Percentiles rank a stretch among this genome's conserved stretches.
Conservation (phyloP, 2,888 invertebrate genomes). For the Entomobrya proxima region DNA sequence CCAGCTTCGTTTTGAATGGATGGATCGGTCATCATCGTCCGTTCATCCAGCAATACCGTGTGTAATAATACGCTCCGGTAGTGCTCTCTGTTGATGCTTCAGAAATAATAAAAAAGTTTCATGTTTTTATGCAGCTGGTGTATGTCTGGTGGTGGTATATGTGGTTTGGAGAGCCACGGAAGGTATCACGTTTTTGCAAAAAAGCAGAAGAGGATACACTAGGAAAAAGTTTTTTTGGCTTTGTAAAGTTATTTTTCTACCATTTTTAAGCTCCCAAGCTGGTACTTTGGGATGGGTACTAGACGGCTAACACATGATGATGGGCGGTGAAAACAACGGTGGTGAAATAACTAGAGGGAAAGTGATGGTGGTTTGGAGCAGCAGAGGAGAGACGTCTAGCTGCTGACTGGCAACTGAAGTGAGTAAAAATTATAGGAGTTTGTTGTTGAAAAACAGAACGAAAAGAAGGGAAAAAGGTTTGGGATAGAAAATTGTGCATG, state of each 20-base stretch:
- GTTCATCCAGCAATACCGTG: too few species aligned
- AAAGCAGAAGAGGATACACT: background rate
- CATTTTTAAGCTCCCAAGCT: constrained; percentile 36
- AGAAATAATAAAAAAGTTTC: background rate
- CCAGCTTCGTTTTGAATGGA: background rate
- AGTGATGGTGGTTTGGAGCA: background rate
- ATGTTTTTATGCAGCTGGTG: constrained; percentile 19
- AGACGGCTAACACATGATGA: constrained; percentile 18
- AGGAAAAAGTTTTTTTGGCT: constrained; percentile 5
- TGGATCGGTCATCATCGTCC: background rate
- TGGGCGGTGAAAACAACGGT: background rate
- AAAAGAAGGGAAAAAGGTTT: background rate
- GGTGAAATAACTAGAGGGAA: constrained; percentile 11
- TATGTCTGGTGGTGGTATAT: background rate
- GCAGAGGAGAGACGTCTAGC: constrained; percentile 36
- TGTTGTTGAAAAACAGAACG: constrained; percentile 18
- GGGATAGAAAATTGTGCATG: constrained; percentile 1
- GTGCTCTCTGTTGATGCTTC: background rate
- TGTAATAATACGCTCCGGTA: too few species aligned
- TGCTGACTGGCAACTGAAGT: background rate
- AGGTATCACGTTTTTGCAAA: background rate
- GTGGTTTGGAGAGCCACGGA: background rate
- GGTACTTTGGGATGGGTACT: too few species aligned
- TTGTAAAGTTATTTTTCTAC: constrained; percentile 28
- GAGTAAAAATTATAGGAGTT: background rate